Evolutionary conservation across 2,888 invertebrate species (phyloP).

Genomic region (Urechis unicinctus): DNA sequence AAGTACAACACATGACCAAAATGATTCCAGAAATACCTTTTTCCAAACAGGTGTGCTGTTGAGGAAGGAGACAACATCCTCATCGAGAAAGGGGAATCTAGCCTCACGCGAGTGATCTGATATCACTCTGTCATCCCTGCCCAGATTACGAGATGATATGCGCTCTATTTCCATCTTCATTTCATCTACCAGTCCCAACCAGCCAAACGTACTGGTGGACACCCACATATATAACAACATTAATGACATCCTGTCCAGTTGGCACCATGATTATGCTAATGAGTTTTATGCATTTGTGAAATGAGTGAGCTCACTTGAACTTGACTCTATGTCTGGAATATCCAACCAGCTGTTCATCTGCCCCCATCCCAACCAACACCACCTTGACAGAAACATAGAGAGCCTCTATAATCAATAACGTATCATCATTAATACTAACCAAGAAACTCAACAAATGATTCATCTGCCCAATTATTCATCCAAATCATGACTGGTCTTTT

Average conservation of each 20-base stretch:
- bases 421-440: no score
- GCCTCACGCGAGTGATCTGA: slow-evolving; percentile 71
- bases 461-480: no score
- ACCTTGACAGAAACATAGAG: slow-evolving; percentile 55
- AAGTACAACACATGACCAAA: neutral
- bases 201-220: slow-evolving; percentile 40
- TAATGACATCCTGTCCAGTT: no score
- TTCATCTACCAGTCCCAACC: slow-evolving; percentile 60
- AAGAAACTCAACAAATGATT: no score
- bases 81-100: slow-evolving; percentile 66
- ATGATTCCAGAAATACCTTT: slow-evolving; percentile 43
- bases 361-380: slow-evolving; percentile 83
- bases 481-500: no score
- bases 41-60: slow-evolving; percentile 51
- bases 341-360: slow-evolving; percentile 94
- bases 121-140: slow-evolving; percentile 84
- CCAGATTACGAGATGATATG: slow-evolving; percentile 84
- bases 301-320: slow-evolving; percentile 43
- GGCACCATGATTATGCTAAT: no score
- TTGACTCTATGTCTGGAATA: slow-evolving; percentile 79
- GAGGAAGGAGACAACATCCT: slow-evolving; percentile 55
- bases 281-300: neutral
- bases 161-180: slow-evolving; percentile 73
- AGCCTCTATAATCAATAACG: no score
- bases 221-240: no score